Evolutionary conservation across 2,888 invertebrate species (phyloP).

Genomic region (Xanthia togata): DNA sequence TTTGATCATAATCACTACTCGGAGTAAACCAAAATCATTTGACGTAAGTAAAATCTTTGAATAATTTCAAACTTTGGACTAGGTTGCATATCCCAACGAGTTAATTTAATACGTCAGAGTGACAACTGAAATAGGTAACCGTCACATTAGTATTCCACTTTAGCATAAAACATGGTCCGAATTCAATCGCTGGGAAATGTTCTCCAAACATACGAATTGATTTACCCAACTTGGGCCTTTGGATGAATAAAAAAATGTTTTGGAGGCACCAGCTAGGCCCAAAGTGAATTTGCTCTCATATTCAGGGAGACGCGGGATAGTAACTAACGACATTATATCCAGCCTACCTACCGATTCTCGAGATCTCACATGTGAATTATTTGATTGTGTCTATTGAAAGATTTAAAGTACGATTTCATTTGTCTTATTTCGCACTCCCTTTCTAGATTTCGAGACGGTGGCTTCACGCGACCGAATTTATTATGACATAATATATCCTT

Average conservation of each 20-base stretch:
- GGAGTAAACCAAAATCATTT: neutral
- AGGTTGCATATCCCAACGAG: neutral
- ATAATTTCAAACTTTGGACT: neutral
- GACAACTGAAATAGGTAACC: slow-evolving; percentile 23
- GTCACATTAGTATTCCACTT: slow-evolving; percentile 38
- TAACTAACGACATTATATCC: slow-evolving; percentile 56
- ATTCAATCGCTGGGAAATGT: slow-evolving; percentile 48
- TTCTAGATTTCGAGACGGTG: slow-evolving; percentile 14
- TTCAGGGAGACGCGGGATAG: slow-evolving; percentile 21
- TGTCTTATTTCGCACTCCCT: slow-evolving; percentile 18
- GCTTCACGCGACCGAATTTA: slow-evolving; percentile 23
- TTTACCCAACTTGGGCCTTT: slow-evolving; percentile 59
- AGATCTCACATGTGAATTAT: slow-evolving; percentile 43
- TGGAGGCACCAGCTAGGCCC: slow-evolving; percentile 17
- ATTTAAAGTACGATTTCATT: slow-evolving; percentile 37
- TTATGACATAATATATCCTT: slow-evolving; percentile 8
- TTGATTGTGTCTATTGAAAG: slow-evolving; percentile 53
- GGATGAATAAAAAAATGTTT: slow-evolving; percentile 44
- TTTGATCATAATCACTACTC: neutral
- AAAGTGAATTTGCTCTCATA: slow-evolving; percentile 41
- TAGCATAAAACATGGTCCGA: slow-evolving; percentile 40
- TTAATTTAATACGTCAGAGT: neutral
- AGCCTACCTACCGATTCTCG: slow-evolving; percentile 48
- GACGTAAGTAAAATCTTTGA: neutral
- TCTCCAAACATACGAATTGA: slow-evolving; percentile 58